Base-by-base conservation (phyloP, 2,113 vertebrate genomes). In the Myocastor coypus region DNA sequence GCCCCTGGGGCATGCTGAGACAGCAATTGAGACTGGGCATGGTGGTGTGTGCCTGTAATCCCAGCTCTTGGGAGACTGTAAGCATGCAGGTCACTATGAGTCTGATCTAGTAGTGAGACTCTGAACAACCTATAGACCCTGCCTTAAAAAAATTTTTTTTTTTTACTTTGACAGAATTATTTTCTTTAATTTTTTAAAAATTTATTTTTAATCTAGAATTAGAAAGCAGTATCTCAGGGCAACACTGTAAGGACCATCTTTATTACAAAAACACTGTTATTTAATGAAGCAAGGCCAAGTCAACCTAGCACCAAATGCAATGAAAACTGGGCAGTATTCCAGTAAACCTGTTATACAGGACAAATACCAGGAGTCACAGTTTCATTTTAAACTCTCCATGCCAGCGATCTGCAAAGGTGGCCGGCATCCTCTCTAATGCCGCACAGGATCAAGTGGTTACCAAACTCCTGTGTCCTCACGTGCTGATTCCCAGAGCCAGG, bases 271-370 rank as follows among this genome's bases (percentile, higher is more conserved):
- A 73, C 42, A 81, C 1, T 24, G 26, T 57, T 91, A 96, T 61
- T 87, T 55, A 92, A 80, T 50, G 86, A 91, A 94, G 6, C 73
- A 94, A 91, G 83, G 83, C 95, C 94, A 95, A 63, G 17, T 46
- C 24, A 37, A 83, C 66, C 75, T 73, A 91, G 92, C 63, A 85
- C 34, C 50, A 83, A 94, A 92, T 64, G 66, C 68, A 90, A 59
- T 83, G 61, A 92, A 85, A 83, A 32, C 34, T 13, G 77, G 87
- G 66, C 66, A 83, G 34, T 52, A 57, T 59, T 90, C 75, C 96
- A 83, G 85, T 30, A 64, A 94, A 81, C 37, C 17, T 55, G 37
- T 22, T 64, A 57, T 69, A 57, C 16, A 19, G 11, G 40, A 96
- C 63, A 42, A 73, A 75, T 68, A 85, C 84, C 40, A 78, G 66